Evolutionary conservation across 2,113 vertebrate genomes (phyloP).

Genomic region (Halcyon senegalensis): DNA sequence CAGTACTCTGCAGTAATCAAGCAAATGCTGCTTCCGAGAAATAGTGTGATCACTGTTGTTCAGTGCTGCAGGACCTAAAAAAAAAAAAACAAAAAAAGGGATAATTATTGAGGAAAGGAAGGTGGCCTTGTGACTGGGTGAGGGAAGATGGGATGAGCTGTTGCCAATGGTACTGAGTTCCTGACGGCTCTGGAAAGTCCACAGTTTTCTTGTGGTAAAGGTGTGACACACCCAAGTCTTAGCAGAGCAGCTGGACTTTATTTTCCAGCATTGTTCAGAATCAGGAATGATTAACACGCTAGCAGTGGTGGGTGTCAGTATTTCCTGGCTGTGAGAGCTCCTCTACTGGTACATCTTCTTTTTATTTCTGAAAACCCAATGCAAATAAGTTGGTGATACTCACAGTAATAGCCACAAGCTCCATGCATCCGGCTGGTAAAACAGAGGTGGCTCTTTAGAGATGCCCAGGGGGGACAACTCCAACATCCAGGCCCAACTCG

Average conservation of each 20-base stretch:
- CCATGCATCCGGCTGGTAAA: not conserved
- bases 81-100: not conserved
- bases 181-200: not conserved
- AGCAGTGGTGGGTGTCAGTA: not conserved
- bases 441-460: not conserved
- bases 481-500: not conserved
- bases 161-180: not conserved
- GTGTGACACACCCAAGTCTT: not conserved
- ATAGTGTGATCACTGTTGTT: constrained; percentile 21
- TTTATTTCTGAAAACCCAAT: not conserved
- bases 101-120: not conserved
- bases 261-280: not conserved
- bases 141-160: not conserved
- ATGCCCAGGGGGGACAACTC: not conserved
- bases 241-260: not conserved
- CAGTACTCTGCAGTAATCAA: constrained; percentile 32
- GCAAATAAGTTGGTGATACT: not conserved
- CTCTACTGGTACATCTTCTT: not conserved
- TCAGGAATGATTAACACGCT: not conserved
- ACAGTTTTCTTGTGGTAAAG: not conserved
- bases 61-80: not conserved
- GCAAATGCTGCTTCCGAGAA: constrained; percentile 40
- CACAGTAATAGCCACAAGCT: not conserved
- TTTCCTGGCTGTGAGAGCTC: not conserved
- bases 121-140: not conserved